These are phyloP conservation scores for Bungarus multicinctus DNA, from an alignment of 2,113 vertebrate genomes.

Conservation along the genomic window DNA sequence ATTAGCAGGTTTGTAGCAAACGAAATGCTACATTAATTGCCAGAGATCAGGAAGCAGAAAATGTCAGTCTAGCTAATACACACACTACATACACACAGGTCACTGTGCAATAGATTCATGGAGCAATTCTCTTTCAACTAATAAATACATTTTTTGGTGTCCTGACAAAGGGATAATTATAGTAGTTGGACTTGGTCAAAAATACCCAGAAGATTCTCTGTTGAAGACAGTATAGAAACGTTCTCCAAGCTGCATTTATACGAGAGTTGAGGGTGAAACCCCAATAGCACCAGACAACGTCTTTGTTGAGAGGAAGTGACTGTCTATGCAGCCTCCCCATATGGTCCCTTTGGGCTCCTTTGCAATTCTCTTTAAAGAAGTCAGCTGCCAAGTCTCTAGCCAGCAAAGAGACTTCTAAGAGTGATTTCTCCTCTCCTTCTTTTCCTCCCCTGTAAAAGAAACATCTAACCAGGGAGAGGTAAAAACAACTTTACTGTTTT, in stretches of 20 bases:
- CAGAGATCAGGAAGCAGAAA: constrained; percentile 8
- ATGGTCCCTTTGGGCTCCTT: background rate
- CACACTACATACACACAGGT: background rate
- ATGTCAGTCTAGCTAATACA: constrained; percentile 11
- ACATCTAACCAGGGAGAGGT: background rate
- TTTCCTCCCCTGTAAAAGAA: background rate
- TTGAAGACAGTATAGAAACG: background rate
- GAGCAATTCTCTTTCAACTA: background rate
- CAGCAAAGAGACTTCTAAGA: background rate
- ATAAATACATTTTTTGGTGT: background rate
- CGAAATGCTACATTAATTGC: constrained; percentile 22
- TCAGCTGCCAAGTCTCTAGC: background rate
- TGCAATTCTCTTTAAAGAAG: background rate
- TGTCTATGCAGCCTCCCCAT: background rate
- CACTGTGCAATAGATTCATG: background rate
- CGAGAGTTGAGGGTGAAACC: background rate
- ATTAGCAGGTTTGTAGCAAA: constrained; percentile 11
- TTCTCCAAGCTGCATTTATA: background rate
- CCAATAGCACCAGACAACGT: background rate
- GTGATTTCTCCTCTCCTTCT: background rate
- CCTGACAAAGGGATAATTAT: background rate
- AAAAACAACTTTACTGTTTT: background rate
- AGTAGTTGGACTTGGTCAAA: background rate
- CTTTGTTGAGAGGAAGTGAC: background rate
- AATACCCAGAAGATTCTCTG: background rate